Evolutionary conservation across 1,140 invertebrate species (phyloP).

Genomic region (Drosophila lacteicornis): DNA sequence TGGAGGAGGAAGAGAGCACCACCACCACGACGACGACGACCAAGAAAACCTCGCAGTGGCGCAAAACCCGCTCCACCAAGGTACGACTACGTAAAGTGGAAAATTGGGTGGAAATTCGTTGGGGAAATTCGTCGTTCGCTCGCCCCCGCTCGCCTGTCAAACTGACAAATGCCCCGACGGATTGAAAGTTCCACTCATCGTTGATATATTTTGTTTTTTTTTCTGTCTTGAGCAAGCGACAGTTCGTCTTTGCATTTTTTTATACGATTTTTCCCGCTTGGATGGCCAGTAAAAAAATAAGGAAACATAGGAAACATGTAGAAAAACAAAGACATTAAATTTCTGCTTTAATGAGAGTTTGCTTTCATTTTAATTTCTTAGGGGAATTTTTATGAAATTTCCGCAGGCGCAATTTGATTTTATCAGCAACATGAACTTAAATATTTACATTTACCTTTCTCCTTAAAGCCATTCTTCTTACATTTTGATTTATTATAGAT

Average conservation of each 20-base stretch:
- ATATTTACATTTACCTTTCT: too few species aligned
- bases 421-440: background rate
- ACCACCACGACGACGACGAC: conserved; percentile 66
- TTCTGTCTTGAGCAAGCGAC: conserved; percentile 12
- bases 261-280: background rate
- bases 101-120: conserved; percentile 20
- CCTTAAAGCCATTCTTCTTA: background rate
- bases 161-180: conserved; percentile 73
- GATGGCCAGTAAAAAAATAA: background rate
- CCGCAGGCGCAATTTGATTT: background rate
- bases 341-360: background rate
- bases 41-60: conserved; percentile 79
- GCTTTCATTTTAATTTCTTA: background rate
- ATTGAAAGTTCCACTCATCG: conserved; percentile 70
- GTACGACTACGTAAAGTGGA: conserved; percentile 58
- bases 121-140: conserved; percentile 18
- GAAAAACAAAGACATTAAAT: conserved; percentile 11
- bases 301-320: background rate
- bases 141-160: conserved; percentile 42
- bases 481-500: background rate
- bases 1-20: conserved; percentile 51
- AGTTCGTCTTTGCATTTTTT: conserved; percentile 16
- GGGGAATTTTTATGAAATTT: background rate
- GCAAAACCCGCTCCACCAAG: conserved; percentile 80
- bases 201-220: conserved; percentile 19